These are phyloP conservation scores for Minunthozetes semirufus DNA, from an alignment of 2,888 invertebrate species.

Conservation along the genomic window DNA sequence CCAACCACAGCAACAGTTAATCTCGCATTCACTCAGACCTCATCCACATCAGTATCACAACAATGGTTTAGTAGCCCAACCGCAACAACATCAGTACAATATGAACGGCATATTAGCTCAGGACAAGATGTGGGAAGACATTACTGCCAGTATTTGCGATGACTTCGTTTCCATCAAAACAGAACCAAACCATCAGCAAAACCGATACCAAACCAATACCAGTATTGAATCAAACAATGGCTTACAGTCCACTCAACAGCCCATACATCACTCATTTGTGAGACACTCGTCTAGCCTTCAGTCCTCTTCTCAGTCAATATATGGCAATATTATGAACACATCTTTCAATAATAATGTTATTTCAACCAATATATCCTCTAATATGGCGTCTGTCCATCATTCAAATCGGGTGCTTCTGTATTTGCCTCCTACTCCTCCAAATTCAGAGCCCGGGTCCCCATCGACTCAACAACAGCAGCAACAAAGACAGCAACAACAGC, in stretches of 20 bases:
- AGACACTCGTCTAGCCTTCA: constrained; percentile 14
- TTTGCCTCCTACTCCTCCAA: constrained; percentile 79
- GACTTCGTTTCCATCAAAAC: constrained; percentile 30
- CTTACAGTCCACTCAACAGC: constrained; percentile 3
- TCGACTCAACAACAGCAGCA: constrained; percentile 46
- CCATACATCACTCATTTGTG: constrained; percentile 1
- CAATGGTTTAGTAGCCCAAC: not conserved
- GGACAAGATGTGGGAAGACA: constrained; percentile 35
- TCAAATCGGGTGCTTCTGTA: constrained; percentile 53
- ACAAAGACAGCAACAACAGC: not conserved
- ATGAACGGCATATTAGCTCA: constrained; percentile 20
- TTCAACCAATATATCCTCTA: not conserved
- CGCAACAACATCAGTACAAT: constrained; percentile 15
- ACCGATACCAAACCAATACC: constrained; percentile 3
- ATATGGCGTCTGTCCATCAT: constrained; percentile 22
- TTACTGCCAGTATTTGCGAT: constrained; percentile 33
- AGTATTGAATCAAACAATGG: not conserved
- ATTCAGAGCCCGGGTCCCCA: constrained; percentile 72
- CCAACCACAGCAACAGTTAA: constrained; percentile 22
- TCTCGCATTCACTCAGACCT: constrained; percentile 26
- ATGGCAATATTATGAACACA: constrained; percentile 17
- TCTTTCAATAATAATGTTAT: not conserved
- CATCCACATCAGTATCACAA: constrained; percentile 26
- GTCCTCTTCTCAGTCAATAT: constrained; percentile 13
- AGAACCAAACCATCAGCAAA: constrained; percentile 14